Evolutionary conservation across 2,797 vertebrate species (phyloP).

Genomic region (Spondyliosoma cantharus): DNA sequence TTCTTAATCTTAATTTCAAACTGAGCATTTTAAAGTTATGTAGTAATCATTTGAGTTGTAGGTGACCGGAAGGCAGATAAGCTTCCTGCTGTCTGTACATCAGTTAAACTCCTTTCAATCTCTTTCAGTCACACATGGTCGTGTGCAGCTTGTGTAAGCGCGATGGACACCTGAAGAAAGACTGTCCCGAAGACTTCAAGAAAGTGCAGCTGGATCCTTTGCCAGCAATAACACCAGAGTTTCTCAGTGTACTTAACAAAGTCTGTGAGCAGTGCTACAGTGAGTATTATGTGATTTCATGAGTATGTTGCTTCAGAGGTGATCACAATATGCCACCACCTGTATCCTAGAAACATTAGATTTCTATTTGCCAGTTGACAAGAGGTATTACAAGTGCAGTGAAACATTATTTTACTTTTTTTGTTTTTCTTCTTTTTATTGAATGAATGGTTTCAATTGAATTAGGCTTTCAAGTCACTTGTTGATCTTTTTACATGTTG

Average conservation of each 20-base stretch:
- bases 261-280: constrained; percentile 93
- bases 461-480: too few species aligned
- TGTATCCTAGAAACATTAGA: not conserved
- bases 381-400: too few species aligned
- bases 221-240: constrained; percentile 87
- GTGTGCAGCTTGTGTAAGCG: constrained; percentile 95
- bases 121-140: constrained; percentile 88
- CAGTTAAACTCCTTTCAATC: constrained; percentile 26
- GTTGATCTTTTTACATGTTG: too few species aligned
- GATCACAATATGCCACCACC: too few species aligned
- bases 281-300: constrained; percentile 77
- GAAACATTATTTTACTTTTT: too few species aligned
- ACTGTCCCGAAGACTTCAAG: constrained; percentile 97
- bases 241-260: constrained; percentile 87
- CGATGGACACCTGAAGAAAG: constrained; percentile 93
- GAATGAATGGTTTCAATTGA: too few species aligned
- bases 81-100: not conserved
- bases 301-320: not conserved
- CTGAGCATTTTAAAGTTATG: not conserved
- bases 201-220: constrained; percentile 91
- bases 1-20: not conserved
- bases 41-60: not conserved
- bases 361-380: not conserved
- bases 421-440: too few species aligned
- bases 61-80: not conserved